Evolutionary conservation across 2,797 vertebrate species (phyloP), one percentile per base, ranked within the genome.

Genomic region (Craterocephalus amniculus): DNA sequence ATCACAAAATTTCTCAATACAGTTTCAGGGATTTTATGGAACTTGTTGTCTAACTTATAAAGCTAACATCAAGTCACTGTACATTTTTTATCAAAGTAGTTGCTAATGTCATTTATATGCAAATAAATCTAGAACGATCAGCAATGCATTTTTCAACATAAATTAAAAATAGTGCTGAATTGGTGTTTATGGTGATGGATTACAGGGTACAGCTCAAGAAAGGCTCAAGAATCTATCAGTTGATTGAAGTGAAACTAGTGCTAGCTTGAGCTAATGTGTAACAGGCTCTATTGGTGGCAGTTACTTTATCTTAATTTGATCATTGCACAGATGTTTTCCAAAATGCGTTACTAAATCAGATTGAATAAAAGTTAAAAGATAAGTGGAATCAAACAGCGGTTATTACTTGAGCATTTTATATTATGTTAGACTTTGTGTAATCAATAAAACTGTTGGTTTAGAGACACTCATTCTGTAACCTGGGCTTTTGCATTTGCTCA

Each of bases 161-260:
- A 67, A 32, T 49, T 63, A 73, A 60, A 60, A 74, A 67, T 63
- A 60, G 27, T 63, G 29, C 68, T 68, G 63, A 68, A 64, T 60
- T 55, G 58, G 27, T 58, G 62, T 64, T 80, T 36, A 35, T 4
- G 14, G 11, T 70, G 64, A 67, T 38, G 29, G 36, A 81, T 67
- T 74, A 48, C 27, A 51, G n/a, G 6, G 26, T 27, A 66, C 26
- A 63, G 34, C 7, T 59, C 32, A 7, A 26, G 48, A 51, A 61
- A 48, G 31, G 26, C 60, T 64, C 16, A 36, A 9, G 26, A 54
- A 11, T 66, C 27, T 57, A 55, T 38, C 62, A 63, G 54, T 18
- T 56, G 31, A 67, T 22, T n/a, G 48, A 67, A 70, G 36, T 14
- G 26, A 72, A 68, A 72, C 4, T 16, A 22, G 10, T 58, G 45